A percentile compares a stretch with the other conserved stretches of the same genome.
phyloP scores from a whole-genome alignment of 2,888 invertebrate species.

The Beris morrisii region DNA sequence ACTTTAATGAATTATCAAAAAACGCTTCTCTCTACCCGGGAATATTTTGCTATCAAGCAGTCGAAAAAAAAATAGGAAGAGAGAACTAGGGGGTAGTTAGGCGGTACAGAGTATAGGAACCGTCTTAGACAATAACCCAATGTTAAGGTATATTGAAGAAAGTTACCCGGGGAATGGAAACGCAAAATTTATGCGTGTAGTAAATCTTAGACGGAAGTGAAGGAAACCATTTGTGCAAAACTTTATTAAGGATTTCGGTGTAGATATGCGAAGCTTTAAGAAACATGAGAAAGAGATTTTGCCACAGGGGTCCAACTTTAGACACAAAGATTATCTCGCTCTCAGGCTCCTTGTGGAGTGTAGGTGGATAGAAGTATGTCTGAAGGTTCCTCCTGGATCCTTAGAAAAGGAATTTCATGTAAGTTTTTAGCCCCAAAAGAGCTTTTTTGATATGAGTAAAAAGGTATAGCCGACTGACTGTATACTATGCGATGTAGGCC shows the following conservation, averaged over 20 bases:
- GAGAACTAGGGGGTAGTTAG: background rate
- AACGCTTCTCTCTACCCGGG: background rate
- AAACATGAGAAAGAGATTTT: slow-evolving; percentile 14
- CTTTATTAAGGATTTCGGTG: slow-evolving; percentile 28
- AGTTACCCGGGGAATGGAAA: background rate
- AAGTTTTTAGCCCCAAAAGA: slow-evolving; percentile 5
- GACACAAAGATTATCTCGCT: slow-evolving; percentile 27
- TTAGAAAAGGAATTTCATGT: slow-evolving; percentile 15
- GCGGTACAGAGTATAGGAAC: background rate
- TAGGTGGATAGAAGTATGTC: no score
- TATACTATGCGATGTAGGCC: no score
- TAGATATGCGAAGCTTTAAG: slow-evolving; percentile 18
- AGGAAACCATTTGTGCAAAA: slow-evolving; percentile 29
- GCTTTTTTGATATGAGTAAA: background rate
- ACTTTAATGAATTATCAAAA: slow-evolving; percentile 25
- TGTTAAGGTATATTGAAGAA: background rate
- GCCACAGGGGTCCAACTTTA: slow-evolving; percentile 26
- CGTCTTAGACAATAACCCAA: background rate
- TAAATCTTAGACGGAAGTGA: slow-evolving; percentile 30
- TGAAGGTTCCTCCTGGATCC: background rate
- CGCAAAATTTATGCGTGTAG: slow-evolving; percentile 27
- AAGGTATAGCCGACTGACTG: background rate
- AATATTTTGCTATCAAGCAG: background rate
- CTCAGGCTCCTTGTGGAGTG: background rate
- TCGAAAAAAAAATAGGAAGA: background rate